Conservation (phyloP, 2,797 vertebrate species). For the Melanotaenia maccullochi region DNA sequence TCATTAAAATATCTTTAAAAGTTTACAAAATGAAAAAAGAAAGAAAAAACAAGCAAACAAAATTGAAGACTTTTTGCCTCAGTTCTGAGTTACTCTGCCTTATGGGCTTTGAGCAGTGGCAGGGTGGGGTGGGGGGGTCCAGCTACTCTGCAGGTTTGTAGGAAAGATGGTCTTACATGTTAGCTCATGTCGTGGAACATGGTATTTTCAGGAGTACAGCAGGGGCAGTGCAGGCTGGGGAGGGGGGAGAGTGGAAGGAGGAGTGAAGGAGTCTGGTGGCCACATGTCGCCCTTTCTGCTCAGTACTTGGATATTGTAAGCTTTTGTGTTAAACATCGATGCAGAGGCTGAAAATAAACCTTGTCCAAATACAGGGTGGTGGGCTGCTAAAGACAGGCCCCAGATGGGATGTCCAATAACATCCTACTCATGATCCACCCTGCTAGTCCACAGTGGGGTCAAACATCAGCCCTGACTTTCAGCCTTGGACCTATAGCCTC, state of each 20-base stretch:
- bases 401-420: constrained; percentile 52
- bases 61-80: constrained; percentile 70
- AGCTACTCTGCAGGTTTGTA: constrained; percentile 68
- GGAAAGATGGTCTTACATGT: constrained; percentile 77
- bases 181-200: constrained; percentile 76
- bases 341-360: constrained; percentile 75
- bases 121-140: constrained; percentile 58
- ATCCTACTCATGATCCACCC: constrained; percentile 17
- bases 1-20: constrained; percentile 73
- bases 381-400: constrained; percentile 63
- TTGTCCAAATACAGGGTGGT: constrained; percentile 73
- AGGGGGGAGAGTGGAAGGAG: constrained; percentile 19
- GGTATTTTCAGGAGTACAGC: constrained; percentile 78
- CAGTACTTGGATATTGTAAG: constrained; percentile 65
- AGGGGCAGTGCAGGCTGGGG: constrained; percentile 64
- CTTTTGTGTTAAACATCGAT: constrained; percentile 78
- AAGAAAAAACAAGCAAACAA: constrained; percentile 33
- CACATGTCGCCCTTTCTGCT: constrained; percentile 82
- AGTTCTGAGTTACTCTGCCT: constrained; percentile 58
- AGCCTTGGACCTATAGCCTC: constrained; percentile 11
- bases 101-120: constrained; percentile 36
- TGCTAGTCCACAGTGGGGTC: constrained; percentile 21
- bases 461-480: constrained; percentile 47
- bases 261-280: constrained; percentile 82
- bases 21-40: constrained; percentile 51